Evolutionary conservation across 2,888 invertebrate genomes (phyloP).

Genomic region (Chymomyza amoena): DNA sequence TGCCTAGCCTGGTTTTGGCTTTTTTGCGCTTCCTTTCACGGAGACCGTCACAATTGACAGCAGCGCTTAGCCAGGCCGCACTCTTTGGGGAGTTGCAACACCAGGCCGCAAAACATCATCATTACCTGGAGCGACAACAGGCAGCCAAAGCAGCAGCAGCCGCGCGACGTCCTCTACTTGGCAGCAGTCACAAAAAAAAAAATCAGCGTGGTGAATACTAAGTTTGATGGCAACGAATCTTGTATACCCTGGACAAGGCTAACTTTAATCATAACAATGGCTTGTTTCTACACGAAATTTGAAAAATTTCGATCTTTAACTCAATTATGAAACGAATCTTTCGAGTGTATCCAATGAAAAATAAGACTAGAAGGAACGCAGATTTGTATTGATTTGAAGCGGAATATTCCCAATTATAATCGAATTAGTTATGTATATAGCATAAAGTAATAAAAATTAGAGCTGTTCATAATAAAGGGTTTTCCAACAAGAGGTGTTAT

Average conservation of each 20-base stretch:
- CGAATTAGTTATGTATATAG: too few relatives aligned
- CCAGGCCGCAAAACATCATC: conserved; percentile 54
- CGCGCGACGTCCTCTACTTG: not conserved
- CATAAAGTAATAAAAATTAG: too few relatives aligned
- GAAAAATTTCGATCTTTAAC: too few relatives aligned
- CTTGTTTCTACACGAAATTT: too few relatives aligned
- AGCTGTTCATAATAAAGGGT: too few relatives aligned
- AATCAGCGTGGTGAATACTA: conserved; percentile 6
- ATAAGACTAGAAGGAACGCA: too few relatives aligned
- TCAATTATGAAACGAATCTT: too few relatives aligned
- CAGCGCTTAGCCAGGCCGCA: conserved; percentile 10
- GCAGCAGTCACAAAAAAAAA: conserved; percentile 17
- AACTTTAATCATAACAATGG: not conserved
- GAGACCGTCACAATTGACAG: conserved; percentile 17
- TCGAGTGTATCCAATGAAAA: too few relatives aligned
- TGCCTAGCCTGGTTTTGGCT: not conserved
- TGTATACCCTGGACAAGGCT: not conserved
- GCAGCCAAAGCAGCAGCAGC: not conserved
- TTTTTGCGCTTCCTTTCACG: conserved; percentile 14
- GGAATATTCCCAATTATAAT: too few relatives aligned
- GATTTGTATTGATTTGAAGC: too few relatives aligned
- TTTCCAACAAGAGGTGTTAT: too few relatives aligned
- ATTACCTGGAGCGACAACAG: conserved; percentile 56
- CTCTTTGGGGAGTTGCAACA: conserved; percentile 38
- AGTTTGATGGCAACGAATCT: not conserved